A percentile compares a stretch with the other conserved stretches of the same genome.
Evolutionary conservation across 2,797 vertebrate genomes (phyloP).

Genomic region (Pagetopsis macropterus): DNA sequence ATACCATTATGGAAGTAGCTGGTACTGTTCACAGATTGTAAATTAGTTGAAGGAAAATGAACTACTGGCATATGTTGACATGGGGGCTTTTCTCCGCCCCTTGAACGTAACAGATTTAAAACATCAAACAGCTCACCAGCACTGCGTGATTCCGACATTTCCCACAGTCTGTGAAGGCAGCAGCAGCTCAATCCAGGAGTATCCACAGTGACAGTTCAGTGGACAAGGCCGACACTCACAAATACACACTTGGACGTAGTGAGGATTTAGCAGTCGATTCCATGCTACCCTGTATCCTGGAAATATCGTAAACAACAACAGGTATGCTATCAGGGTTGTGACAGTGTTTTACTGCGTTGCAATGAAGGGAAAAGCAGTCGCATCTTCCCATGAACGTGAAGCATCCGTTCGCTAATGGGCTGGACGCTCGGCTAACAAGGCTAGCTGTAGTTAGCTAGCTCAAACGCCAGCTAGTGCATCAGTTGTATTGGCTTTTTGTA

Average conservation of each 20-base stretch:
- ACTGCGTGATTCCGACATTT: conserved; percentile 16
- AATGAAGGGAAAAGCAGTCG: background rate
- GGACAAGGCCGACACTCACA: conserved; percentile 17
- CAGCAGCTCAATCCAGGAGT: conserved; percentile 23
- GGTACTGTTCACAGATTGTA: too few species aligned
- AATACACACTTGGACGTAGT: conserved; percentile 15
- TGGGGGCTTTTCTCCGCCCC: background rate
- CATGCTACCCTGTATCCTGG: background rate
- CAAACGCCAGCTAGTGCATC: background rate
- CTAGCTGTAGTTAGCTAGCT: conserved; percentile 42
- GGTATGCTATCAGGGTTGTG: conserved; percentile 42
- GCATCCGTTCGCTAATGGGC: conserved; percentile 23
- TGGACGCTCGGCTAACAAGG: conserved; percentile 51
- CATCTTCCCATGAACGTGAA: conserved; percentile 23
- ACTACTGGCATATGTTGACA: background rate
- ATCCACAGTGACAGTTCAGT: conserved; percentile 25
- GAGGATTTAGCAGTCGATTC: conserved; percentile 33
- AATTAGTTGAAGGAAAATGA: too few species aligned
- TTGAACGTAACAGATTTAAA: conserved; percentile 2
- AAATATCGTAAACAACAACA: conserved; percentile 36
- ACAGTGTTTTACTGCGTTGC: background rate
- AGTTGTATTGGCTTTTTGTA: background rate
- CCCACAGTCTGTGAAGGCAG: conserved; percentile 45
- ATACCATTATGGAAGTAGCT: too few species aligned
- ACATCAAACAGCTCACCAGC: background rate